These are phyloP conservation scores for Eira barbara DNA, from an alignment of 2,113 vertebrate species.

Conservation along the genomic window DNA sequence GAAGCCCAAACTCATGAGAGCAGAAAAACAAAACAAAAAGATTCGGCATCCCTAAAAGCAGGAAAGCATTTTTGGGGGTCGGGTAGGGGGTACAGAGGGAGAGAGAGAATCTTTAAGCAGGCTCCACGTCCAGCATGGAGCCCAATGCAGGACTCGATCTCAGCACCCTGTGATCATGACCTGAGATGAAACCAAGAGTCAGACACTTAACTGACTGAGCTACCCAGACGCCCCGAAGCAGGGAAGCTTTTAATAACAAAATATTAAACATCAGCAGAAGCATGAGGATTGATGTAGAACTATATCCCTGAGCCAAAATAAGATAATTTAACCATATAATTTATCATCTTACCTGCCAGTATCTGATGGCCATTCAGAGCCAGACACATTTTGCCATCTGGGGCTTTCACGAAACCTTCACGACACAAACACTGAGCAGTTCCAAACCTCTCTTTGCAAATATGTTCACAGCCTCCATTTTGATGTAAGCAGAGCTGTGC, in stretches of 20 bases:
- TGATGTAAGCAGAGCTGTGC: constrained; percentile 85
- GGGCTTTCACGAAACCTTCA: constrained; percentile 77
- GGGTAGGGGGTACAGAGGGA: background rate
- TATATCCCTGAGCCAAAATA: background rate
- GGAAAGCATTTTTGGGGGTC: background rate
- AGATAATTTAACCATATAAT: background rate
- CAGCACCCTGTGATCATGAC: background rate
- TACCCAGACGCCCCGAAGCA: background rate
- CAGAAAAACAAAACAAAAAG: background rate
- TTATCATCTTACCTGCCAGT: constrained; percentile 74
- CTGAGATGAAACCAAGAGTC: background rate
- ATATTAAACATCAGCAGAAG: background rate
- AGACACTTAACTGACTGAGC: background rate
- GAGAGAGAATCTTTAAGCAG: background rate
- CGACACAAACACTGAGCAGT: constrained; percentile 83
- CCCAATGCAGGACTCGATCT: background rate
- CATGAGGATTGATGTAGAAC: background rate
- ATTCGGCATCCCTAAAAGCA: background rate
- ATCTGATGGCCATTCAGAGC: constrained; percentile 42
- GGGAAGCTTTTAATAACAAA: background rate
- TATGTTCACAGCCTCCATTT: constrained; percentile 90
- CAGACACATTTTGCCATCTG: constrained; percentile 82
- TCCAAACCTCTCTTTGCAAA: constrained; percentile 88
- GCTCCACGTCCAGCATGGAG: background rate
- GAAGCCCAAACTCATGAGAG: background rate